Conservation (phyloP, 2,797 vertebrate species). For the Apodemus agrarius region DNA sequence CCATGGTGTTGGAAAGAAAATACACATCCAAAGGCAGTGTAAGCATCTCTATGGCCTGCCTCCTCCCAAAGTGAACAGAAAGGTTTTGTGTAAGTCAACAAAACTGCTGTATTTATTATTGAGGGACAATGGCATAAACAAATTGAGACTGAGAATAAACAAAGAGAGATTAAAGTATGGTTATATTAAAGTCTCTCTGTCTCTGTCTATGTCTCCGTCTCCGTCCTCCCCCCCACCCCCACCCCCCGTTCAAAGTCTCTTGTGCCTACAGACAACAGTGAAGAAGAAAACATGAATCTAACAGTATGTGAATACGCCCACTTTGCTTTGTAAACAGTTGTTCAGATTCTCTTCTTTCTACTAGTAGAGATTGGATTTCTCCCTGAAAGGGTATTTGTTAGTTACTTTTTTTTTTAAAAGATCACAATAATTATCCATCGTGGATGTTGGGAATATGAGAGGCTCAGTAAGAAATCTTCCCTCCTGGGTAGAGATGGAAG, state of each 20-base stretch:
- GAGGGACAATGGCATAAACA: neutral
- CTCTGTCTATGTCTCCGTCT: neutral
- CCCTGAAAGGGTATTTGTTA: neutral
- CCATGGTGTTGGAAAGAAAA: neutral
- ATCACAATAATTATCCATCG: neutral
- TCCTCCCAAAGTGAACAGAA: neutral
- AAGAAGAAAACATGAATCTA: neutral
- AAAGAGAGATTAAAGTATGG: neutral
- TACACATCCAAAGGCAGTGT: neutral
- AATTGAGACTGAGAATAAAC: neutral
- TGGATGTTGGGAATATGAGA: neutral
- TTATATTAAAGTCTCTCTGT: neutral
- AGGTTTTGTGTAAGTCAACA: neutral
- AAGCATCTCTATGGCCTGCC: neutral
- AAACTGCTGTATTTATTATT: neutral
- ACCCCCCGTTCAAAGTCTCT: neutral
- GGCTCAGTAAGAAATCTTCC: neutral
- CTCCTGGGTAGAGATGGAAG: neutral
- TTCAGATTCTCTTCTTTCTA: neutral
- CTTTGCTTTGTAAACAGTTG: neutral
- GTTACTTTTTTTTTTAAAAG: neutral
- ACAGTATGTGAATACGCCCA: neutral
- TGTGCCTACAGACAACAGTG: neutral
- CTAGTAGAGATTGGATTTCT: neutral
- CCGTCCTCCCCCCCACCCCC: neutral